phyloP scores from a whole-genome alignment of 2,113 vertebrate species.

The Prochilodus magdalenae region DNA sequence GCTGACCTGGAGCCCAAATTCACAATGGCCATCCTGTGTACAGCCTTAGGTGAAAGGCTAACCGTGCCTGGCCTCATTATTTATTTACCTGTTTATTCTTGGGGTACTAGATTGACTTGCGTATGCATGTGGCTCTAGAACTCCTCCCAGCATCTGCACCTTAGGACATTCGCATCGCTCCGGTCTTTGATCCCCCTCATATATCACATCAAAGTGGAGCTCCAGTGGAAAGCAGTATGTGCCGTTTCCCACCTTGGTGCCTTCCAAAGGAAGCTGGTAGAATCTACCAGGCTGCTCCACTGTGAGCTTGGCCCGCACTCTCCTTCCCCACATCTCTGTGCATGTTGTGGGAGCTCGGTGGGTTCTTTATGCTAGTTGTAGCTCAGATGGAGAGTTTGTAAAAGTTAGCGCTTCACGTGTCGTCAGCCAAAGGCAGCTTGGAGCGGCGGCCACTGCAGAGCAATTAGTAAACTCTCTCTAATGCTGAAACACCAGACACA shows the following conservation, averaged over 20 bases:
- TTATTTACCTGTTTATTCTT: constrained; percentile 45
- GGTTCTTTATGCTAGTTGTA: not conserved
- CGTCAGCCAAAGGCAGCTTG: not conserved
- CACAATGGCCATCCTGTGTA: not conserved
- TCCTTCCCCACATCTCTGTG: constrained; percentile 4
- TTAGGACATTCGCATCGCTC: constrained; percentile 57
- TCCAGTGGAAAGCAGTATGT: constrained; percentile 49
- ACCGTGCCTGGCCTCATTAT: not conserved
- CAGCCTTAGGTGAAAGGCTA: not conserved
- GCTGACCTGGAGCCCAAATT: not conserved
- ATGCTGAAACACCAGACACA: not conserved
- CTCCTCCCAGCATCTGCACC: constrained; percentile 33
- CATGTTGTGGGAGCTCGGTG: not conserved
- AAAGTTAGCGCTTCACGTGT: not conserved
- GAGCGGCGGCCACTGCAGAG: not conserved
- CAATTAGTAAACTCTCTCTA: not conserved
- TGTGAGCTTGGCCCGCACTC: not conserved
- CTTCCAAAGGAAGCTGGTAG: constrained; percentile 9
- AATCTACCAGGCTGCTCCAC: not conserved
- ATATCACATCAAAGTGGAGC: constrained; percentile 64
- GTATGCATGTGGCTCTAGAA: constrained; percentile 7
- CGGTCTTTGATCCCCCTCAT: constrained; percentile 65
- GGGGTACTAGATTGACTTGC: constrained; percentile 17
- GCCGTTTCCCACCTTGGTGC: constrained; percentile 4
- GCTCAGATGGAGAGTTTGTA: not conserved